A percentile compares a stretch with the other conserved stretches of the same genome.
Evolutionary conservation across 2,888 invertebrate genomes (phyloP).

Genomic region (Ectemnius lituratus): DNA sequence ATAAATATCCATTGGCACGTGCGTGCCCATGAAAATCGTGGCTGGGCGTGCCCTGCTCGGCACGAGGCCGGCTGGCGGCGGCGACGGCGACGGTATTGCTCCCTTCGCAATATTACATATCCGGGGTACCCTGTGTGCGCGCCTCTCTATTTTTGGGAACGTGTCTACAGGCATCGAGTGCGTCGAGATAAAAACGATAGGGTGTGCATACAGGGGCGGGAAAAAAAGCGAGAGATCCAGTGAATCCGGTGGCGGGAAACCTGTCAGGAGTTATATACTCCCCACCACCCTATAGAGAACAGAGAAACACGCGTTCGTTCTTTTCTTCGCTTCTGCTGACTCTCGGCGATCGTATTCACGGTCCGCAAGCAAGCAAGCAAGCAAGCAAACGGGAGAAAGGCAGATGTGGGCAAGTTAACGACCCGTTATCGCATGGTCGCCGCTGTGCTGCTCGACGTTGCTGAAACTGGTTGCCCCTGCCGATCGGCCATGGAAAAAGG

Average conservation of each 20-base stretch:
- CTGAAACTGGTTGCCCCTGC: slow-evolving; percentile 62
- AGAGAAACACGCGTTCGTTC: slow-evolving; percentile 10
- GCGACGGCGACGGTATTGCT: no score
- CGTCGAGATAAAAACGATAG: slow-evolving; percentile 18
- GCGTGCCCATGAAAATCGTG: slow-evolving; percentile 41
- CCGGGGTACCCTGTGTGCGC: slow-evolving; percentile 24
- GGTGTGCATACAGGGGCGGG: neutral
- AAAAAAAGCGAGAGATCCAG: neutral
- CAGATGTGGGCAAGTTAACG: slow-evolving; percentile 73
- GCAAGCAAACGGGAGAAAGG: slow-evolving; percentile 66
- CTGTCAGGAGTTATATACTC: slow-evolving; percentile 24
- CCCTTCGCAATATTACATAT: slow-evolving; percentile 49
- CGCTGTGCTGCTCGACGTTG: slow-evolving; percentile 40
- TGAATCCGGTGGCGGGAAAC: slow-evolving; percentile 35
- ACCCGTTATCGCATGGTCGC: slow-evolving; percentile 70
- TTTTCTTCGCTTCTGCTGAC: slow-evolving; percentile 37
- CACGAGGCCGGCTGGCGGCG: no score
- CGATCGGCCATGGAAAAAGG: slow-evolving; percentile 47
- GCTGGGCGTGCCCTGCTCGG: neutral
- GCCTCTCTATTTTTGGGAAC: slow-evolving; percentile 51
- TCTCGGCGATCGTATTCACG: slow-evolving; percentile 30
- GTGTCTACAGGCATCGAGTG: slow-evolving; percentile 46
- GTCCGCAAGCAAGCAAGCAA: slow-evolving; percentile 12
- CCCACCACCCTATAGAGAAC: neutral
- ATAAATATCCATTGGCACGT: slow-evolving; percentile 34